Conservation (phyloP, 2,113 vertebrate species). For the Chionodraco myersi region DNA sequence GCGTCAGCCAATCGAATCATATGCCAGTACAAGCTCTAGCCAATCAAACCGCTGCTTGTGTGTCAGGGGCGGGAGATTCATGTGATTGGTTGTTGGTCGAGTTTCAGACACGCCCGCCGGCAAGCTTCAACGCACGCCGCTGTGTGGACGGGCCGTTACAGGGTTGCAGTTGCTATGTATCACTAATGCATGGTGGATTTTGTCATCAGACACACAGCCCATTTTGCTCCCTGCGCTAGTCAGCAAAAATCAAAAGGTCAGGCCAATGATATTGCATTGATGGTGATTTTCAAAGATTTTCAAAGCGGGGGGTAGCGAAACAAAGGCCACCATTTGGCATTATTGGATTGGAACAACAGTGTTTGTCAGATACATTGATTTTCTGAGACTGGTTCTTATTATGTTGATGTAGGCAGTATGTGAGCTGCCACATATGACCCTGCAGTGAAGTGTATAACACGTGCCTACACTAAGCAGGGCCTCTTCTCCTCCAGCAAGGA, state of each 20-base stretch:
- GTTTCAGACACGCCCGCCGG: too few relatives aligned
- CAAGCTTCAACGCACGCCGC: too few relatives aligned
- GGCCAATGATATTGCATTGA: constrained; percentile 48
- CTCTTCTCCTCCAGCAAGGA: constrained; percentile 61
- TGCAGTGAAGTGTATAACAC: constrained; percentile 39
- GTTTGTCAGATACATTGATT: constrained; percentile 80
- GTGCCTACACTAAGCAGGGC: constrained; percentile 19
- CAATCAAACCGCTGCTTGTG: too few relatives aligned
- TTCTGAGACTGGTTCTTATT: constrained; percentile 50
- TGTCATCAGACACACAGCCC: constrained; percentile 35
- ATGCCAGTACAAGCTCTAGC: too few relatives aligned
- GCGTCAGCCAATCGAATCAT: too few relatives aligned
- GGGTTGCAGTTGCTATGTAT: not conserved
- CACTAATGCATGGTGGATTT: constrained; percentile 18
- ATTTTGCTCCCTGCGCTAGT: constrained; percentile 45
- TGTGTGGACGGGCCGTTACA: not conserved
- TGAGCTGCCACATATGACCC: constrained; percentile 53
- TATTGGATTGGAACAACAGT: constrained; percentile 67
- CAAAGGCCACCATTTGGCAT: constrained; percentile 66
- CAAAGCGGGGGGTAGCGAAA: constrained; percentile 47
- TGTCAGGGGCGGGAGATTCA: too few relatives aligned
- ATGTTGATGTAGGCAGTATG: constrained; percentile 70
- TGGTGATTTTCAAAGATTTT: constrained; percentile 68
- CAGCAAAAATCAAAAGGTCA: constrained; percentile 75
- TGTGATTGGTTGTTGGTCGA: too few relatives aligned